Conservation (phyloP, 2,888 invertebrate species). For the Drosophila mettleri region DNA sequence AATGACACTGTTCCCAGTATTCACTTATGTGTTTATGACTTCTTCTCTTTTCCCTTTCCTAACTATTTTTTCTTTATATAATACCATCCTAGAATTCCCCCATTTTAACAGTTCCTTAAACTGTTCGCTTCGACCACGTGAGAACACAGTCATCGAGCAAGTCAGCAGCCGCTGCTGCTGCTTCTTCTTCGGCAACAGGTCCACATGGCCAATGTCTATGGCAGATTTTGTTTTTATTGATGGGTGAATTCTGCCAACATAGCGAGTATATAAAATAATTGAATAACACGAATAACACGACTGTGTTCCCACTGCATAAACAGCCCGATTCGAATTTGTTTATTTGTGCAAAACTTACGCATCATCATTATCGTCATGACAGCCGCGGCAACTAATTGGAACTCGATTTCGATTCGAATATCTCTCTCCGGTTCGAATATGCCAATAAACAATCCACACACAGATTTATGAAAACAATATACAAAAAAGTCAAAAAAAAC, state of each 20-base stretch:
- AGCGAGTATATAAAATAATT: conserved; percentile 45
- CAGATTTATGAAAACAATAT: conserved; percentile 25
- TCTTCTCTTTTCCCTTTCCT: background rate
- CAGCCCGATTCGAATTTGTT: conserved; percentile 22
- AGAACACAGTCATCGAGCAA: background rate
- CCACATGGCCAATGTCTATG: conserved; percentile 47
- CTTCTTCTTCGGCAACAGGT: background rate
- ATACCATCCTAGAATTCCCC: background rate
- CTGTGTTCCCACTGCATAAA: conserved; percentile 20
- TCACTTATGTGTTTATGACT: no score
- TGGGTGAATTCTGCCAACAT: conserved; percentile 20
- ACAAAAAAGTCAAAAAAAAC: conserved; percentile 7
- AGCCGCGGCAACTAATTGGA: conserved; percentile 30
- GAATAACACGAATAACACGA: conserved; percentile 9
- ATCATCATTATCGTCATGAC: conserved; percentile 42
- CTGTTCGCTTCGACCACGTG: background rate
- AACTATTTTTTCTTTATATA: no score
- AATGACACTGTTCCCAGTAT: background rate
- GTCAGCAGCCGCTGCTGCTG: background rate
- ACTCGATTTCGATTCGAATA: conserved; percentile 6
- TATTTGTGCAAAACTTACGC: conserved; percentile 51
- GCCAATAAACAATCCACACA: conserved; percentile 30
- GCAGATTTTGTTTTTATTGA: conserved; percentile 44
- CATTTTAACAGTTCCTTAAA: background rate
- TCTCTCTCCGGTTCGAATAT: conserved; percentile 1